A percentile compares a stretch with the other conserved stretches of the same genome.
Evolutionary conservation across 2,113 vertebrate species (phyloP).

Genomic region (Diadophis punctatus): DNA sequence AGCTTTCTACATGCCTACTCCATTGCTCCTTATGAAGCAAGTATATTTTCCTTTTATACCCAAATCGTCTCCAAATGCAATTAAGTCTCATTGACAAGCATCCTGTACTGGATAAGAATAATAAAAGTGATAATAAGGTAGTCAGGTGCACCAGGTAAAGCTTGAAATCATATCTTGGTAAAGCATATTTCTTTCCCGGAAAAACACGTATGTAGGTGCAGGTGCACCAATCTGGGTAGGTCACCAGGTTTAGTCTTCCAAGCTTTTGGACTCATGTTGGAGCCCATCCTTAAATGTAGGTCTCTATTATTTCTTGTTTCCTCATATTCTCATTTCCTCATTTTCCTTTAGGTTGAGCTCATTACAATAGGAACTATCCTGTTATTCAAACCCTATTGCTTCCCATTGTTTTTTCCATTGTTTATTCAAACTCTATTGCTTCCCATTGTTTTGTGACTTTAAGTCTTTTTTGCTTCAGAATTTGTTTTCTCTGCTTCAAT

Average conservation of each 20-base stretch:
- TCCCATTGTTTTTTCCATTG: neutral
- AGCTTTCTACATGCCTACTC: neutral
- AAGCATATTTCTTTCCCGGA: neutral
- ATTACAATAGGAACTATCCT: neutral
- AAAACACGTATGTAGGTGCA: neutral
- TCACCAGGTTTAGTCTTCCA: neutral
- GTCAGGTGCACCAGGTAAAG: neutral
- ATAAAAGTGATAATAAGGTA: neutral
- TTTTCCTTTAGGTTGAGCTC: neutral
- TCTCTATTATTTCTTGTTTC: neutral
- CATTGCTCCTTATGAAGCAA: neutral
- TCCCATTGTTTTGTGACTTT: neutral
- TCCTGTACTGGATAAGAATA: neutral
- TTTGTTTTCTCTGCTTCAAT: neutral
- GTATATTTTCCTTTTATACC: neutral
- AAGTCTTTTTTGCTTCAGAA: neutral
- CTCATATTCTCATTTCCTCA: neutral
- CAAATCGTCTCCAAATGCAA: neutral
- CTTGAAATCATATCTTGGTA: neutral
- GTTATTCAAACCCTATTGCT: neutral
- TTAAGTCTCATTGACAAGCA: neutral
- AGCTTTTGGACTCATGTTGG: neutral
- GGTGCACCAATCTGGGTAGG: neutral
- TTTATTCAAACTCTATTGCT: neutral
- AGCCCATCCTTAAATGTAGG: neutral